These are phyloP conservation scores for Oryzias woworae DNA, from an alignment of 2,113 vertebrate genomes.

Conservation along the genomic window DNA sequence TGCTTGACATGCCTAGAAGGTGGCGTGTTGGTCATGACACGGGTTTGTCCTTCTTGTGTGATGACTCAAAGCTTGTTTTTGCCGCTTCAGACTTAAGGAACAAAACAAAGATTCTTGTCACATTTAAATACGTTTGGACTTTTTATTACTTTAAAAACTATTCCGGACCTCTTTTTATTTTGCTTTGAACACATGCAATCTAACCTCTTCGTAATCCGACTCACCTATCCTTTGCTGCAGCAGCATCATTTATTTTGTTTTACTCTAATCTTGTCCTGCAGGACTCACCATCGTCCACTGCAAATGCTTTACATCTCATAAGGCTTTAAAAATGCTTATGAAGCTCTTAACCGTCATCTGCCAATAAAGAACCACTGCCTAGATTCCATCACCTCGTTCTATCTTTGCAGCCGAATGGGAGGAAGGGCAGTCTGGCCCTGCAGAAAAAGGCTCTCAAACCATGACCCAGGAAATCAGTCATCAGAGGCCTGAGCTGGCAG, in stretches of 20 bases:
- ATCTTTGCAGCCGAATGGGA: slow-evolving; percentile 60
- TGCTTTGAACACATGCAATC: not conserved
- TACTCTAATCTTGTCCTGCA: slow-evolving; percentile 39
- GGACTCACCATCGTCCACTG: slow-evolving; percentile 16
- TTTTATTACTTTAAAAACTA: not conserved
- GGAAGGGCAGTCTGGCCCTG: slow-evolving; percentile 29
- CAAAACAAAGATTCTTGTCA: not conserved
- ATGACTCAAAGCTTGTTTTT: slow-evolving; percentile 18
- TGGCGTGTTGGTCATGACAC: slow-evolving; percentile 11
- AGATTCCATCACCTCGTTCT: slow-evolving; percentile 40
- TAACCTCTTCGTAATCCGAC: too few species aligned
- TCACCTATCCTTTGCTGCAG: not conserved
- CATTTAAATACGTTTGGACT: not conserved
- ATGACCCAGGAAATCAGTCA: slow-evolving; percentile 23
- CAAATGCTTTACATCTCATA: slow-evolving; percentile 28
- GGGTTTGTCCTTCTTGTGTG: slow-evolving; percentile 22
- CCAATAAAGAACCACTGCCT: slow-evolving; percentile 24
- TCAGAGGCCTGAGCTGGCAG: slow-evolving; percentile 24
- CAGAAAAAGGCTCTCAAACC: slow-evolving; percentile 21
- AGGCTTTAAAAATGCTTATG: slow-evolving; percentile 31
- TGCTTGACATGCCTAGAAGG: slow-evolving; percentile 7
- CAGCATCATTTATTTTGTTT: slow-evolving; percentile 26
- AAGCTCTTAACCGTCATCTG: slow-evolving; percentile 17
- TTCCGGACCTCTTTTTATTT: slow-evolving; percentile 17
- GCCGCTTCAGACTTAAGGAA: slow-evolving; percentile 1